Conservation (phyloP, 2,888 invertebrate species). For the Synanthedon myopaeformis region DNA sequence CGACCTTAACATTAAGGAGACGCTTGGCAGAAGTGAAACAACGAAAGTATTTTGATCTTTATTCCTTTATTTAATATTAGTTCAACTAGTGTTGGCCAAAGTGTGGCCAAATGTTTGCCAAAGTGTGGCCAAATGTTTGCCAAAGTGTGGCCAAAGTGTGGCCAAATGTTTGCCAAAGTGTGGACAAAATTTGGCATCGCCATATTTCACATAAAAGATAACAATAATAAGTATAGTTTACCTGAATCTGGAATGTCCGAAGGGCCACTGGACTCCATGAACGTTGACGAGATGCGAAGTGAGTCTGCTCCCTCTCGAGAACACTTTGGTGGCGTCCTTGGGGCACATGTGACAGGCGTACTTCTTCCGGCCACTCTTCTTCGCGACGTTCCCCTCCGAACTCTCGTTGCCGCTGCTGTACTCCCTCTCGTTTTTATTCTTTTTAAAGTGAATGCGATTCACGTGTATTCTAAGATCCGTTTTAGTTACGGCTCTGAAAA, state of each 20-base stretch:
- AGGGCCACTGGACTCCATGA: constrained; percentile 80
- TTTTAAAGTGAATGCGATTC: constrained; percentile 13
- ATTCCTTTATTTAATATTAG: no score
- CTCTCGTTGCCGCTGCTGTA: constrained; percentile 25
- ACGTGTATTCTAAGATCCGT: constrained; percentile 72
- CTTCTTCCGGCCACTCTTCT: constrained; percentile 29
- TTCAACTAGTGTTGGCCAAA: no score
- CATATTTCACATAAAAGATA: no score
- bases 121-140: no score
- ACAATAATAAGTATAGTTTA: constrained; percentile 35
- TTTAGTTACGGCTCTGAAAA: constrained; percentile 69
- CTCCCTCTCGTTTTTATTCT: constrained; percentile 9
- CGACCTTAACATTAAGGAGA: no score
- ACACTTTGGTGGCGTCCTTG: constrained; percentile 57
- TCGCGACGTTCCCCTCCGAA: constrained; percentile 28
- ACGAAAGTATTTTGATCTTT: no score
- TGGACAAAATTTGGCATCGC: no score
- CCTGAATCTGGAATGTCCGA: constrained; percentile 82
- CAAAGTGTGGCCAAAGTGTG: no score
- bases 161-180: no score
- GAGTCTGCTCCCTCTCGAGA: constrained; percentile 73
- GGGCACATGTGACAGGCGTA: constrained; percentile 82
- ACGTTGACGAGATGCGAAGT: constrained; percentile 79
- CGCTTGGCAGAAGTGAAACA: no score
- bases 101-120: no score